Percentiles rank a stretch among this genome's conserved stretches.
Conservation (phyloP, 2,113 vertebrate genomes). For the Trachemys scripta region DNA sequence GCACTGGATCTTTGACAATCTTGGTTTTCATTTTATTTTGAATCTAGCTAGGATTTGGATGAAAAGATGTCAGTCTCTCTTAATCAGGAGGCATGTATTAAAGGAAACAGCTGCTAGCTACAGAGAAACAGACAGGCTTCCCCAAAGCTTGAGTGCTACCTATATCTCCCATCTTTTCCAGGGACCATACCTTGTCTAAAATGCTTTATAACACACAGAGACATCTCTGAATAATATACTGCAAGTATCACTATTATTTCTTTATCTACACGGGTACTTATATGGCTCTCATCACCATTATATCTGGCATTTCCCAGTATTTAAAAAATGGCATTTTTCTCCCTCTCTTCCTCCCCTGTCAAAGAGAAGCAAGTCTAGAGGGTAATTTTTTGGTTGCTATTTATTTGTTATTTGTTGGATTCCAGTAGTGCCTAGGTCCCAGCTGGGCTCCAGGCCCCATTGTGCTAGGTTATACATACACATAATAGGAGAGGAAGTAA, state of each 20-base stretch:
- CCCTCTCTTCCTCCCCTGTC: not conserved
- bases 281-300: not conserved
- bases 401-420: not conserved
- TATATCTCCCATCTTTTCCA: not conserved
- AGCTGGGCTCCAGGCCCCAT: not conserved
- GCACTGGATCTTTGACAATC: not conserved
- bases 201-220: not conserved
- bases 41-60: not conserved
- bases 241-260: no score
- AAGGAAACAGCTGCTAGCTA: not conserved
- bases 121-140: not conserved
- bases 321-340: not conserved
- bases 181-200: not conserved
- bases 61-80: not conserved
- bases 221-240: no score
- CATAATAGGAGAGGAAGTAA: not conserved
- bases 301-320: not conserved
- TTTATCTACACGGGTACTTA: not conserved
- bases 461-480: not conserved
- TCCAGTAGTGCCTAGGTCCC: not conserved
- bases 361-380: not conserved
- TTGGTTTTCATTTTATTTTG: not conserved
- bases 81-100: not conserved
- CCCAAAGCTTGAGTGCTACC: not conserved
- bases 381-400: not conserved